Conservation (phyloP, 1,140 invertebrate species). For the Ceratitis capitata region DNA sequence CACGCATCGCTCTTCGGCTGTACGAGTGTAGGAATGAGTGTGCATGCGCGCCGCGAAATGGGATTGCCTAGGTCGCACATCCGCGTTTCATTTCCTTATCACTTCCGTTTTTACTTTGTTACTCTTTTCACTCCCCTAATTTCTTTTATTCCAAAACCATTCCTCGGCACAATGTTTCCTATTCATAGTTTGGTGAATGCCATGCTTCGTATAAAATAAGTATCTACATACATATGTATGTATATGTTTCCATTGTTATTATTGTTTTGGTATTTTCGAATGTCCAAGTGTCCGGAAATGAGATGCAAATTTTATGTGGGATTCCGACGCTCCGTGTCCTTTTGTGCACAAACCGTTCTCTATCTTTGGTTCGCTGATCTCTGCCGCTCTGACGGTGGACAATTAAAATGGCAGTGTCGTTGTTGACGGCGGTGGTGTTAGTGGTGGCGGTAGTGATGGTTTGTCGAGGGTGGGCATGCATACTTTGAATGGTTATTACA, state of each 20-base stretch:
- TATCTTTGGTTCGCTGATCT: slow-evolving; percentile 21
- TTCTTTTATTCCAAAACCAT: slow-evolving; percentile 7
- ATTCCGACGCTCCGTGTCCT: slow-evolving; percentile 47
- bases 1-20: background rate
- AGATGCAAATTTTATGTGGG: slow-evolving; percentile 64
- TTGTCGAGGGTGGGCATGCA: background rate
- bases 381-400: background rate
- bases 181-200: background rate
- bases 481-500: background rate
- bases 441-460: no score
- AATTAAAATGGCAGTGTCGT: background rate
- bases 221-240: background rate
- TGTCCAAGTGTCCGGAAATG: slow-evolving; percentile 63
- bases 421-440: background rate
- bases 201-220: no score
- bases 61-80: slow-evolving; percentile 13
- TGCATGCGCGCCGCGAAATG: background rate
- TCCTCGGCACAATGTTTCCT: background rate
- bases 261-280: background rate
- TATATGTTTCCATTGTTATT: no score
- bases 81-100: slow-evolving; percentile 28
- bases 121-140: slow-evolving; percentile 11
- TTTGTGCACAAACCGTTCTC: background rate
- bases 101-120: slow-evolving; percentile 13
- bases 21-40: background rate